A percentile compares a stretch with the other conserved stretches of the same genome.
phyloP scores from a whole-genome alignment of 2,113 vertebrate genomes.

The Dissostichus mawsoni region DNA sequence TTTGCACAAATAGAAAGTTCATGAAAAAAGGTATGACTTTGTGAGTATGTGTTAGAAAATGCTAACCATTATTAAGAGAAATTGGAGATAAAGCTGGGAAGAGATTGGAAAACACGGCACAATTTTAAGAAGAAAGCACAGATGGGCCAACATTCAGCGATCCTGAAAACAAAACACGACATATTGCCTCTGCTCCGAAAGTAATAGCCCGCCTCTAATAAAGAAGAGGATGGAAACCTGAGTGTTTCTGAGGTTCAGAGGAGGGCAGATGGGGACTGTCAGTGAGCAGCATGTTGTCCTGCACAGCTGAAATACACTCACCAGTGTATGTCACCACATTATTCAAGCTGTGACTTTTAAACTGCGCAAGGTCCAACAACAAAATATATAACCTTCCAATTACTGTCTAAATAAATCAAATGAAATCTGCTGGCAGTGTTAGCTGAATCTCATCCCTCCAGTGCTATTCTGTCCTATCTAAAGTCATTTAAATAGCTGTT shows the following conservation, averaged over 20 bases:
- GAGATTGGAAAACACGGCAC: not conserved
- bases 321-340: not conserved
- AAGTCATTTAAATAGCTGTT: too few relatives aligned
- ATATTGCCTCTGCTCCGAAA: not conserved
- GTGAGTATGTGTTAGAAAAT: not conserved
- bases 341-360: not conserved
- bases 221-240: not conserved
- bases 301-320: not conserved
- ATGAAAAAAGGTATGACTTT: not conserved
- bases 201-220: constrained; percentile 3
- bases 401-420: not conserved
- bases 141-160: not conserved
- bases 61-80: not conserved
- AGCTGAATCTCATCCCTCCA: not conserved
- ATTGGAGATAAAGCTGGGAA: not conserved
- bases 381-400: not conserved
- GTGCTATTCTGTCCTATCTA: not conserved
- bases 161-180: constrained; percentile 1
- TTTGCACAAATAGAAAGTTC: not conserved
- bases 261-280: not conserved
- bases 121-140: not conserved
- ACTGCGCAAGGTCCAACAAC: not conserved
- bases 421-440: not conserved
- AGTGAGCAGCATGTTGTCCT: not conserved
- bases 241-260: not conserved